Evolutionary conservation across 2,888 invertebrate genomes (phyloP), one percentile per base, ranked within the genome.

Genomic region (Halocaridina rubra): DNA sequence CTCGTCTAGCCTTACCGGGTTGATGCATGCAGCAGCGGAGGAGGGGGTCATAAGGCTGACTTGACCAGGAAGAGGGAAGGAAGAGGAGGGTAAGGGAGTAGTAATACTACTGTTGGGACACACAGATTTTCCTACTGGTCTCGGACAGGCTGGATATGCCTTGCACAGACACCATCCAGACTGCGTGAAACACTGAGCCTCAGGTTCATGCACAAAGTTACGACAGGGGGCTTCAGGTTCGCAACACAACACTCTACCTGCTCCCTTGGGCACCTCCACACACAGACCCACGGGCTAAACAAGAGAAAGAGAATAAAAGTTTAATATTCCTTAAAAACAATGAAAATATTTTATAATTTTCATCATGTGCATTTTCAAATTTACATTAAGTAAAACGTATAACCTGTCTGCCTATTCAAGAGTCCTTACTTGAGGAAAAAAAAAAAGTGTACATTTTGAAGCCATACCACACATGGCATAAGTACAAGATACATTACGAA

Each of bases 171-270:
- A 86, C 86, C 86, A 86, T 61, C 78, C 81, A 61, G 78, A 71
- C 78, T 78, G 82, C 71, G 33, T 30, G 57, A 86, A 86, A 75
- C 86, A 86, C 29, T 61, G 77, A 78, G 72, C 79, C 30, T 61
- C 64, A 78, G 86, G 86, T 39, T 86, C 86, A 86, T 86, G 86
- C 86, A 86, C 86, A 81, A 86, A 81, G 81, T 86, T 81, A 79
- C 64, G 78, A 72, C 86, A 86, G 59, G 79, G 86, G 39, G 69
- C 71, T 30, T 59, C 57, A 30, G 78, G 71, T 22, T 77, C 61
- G 86, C 86, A 86, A 86, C 86, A 86, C 33, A 33, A 22, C 72
- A 86, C 81, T 61, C 46, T 86, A 86, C 86, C 86, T 86, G 81
- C 86, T 74, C 86, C 81, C 32, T 57, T 53, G 33, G 80, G 78